These are phyloP conservation scores for Mus pahari DNA, from an alignment of 2,113 vertebrate genomes.

Conservation along the genomic window DNA sequence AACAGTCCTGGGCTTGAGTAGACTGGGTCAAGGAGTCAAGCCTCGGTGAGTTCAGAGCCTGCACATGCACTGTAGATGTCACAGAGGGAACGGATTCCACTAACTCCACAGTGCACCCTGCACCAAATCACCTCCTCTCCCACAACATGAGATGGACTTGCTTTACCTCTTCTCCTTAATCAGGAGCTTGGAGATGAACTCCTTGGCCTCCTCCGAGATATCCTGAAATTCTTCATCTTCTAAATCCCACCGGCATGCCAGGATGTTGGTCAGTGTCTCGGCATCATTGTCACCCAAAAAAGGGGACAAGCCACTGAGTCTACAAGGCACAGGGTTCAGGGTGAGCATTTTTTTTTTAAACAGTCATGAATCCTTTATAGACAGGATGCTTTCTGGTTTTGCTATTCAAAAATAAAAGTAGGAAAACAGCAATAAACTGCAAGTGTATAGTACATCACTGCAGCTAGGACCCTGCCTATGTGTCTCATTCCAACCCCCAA, in stretches of 20 bases:
- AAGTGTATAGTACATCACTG: neutral
- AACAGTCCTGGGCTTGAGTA: neutral
- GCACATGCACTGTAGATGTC: rapidly evolving
- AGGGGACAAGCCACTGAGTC: constrained; percentile 96
- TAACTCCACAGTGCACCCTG: neutral
- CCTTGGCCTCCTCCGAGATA: constrained; percentile 95
- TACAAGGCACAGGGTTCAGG: constrained; percentile 72
- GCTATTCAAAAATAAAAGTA: neutral
- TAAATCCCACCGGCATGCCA: constrained; percentile 96
- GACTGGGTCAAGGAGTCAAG: neutral
- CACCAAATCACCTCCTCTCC: neutral
- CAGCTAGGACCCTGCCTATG: neutral
- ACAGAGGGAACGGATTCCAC: neutral
- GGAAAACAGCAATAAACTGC: neutral
- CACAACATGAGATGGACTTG: neutral
- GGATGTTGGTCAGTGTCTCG: constrained; percentile 97
- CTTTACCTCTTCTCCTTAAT: constrained; percentile 96
- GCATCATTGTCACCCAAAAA: constrained; percentile 97
- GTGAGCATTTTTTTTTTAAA: neutral
- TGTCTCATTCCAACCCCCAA: too few species aligned
- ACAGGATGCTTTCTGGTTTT: neutral
- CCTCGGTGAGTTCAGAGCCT: neutral
- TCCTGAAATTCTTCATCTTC: constrained; percentile 94
- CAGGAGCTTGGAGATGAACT: constrained; percentile 96
- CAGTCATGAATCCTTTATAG: neutral